Base-by-base conservation (phyloP, 2,888 invertebrate genomes). In the Macrosiphum euphorbiae region DNA sequence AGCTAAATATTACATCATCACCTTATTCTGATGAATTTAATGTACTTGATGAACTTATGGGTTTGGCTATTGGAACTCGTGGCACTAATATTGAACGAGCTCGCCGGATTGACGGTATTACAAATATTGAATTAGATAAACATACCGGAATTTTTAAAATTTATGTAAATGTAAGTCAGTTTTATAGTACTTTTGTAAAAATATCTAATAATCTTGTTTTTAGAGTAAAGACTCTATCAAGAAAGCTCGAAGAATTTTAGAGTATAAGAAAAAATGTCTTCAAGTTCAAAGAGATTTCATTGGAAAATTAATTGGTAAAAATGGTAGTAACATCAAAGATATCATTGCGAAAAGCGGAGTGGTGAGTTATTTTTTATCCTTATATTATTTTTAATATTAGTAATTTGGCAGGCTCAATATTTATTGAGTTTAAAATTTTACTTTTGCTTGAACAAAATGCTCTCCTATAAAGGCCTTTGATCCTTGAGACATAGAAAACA, bases 311-410 rank as follows among this genome's bases (percentile, higher is more conserved):
- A 99, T 99, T 96, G 99, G 99, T 95, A 99, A 99, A 96, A 99
- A 98, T 96, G 99, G 99, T 85, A 97, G 99, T 96, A 99, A 99
- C 96, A 99, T 99, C 95, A 99, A 99, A 96, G 99, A 99, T 97
- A 99, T 99, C 96, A 99, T 99, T 94, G 99, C 99, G 96, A 99
- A 99, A 97, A 99, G 99, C 96, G 99, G 99, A 95, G 99, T 99
- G 95, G 99, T 98, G 96, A 97, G 98, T 97, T 97, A 78, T 97
- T 52, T 41, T 26, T 85, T 50, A 35, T 78, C 8, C 26, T 35
- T 26, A 26, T 92, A 26, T 67, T 47, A 91, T 88, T 35, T 13
- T 58, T 35, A 35, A 26, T 44, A 58, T 41, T 89, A 16, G 20
- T 55, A 55, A 55, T 16, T 67, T 67, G 13, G n/a, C n/a, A 67